Conservation (phyloP, 2,797 vertebrate species). For the Lutjanus argentimaculatus region DNA sequence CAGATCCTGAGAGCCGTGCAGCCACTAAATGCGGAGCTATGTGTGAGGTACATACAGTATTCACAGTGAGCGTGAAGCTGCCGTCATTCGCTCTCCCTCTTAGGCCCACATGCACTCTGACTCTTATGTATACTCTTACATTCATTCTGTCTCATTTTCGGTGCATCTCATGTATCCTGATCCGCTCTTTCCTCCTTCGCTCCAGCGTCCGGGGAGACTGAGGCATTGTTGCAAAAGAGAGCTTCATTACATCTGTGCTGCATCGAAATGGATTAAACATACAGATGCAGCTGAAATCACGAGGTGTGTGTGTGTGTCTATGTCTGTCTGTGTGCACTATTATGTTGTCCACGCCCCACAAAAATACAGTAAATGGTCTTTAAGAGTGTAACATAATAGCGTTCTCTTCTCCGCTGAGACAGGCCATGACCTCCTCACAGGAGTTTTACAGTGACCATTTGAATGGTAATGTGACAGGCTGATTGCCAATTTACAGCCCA, state of each 20-base stretch:
- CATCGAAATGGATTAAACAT: conserved; percentile 13
- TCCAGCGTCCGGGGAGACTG: background rate
- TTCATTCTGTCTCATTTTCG: conserved; percentile 40
- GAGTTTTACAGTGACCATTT: conserved; percentile 52
- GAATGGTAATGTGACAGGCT: conserved; percentile 69
- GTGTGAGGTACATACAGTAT: conserved; percentile 9
- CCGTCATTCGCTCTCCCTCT: conserved; percentile 22
- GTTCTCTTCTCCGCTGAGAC: conserved; percentile 27
- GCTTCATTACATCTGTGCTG: conserved; percentile 15
- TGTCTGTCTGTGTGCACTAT: background rate
- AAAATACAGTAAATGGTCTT: conserved; percentile 39
- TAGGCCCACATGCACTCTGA: conserved; percentile 12
- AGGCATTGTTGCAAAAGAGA: conserved; percentile 20
- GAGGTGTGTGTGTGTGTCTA: background rate
- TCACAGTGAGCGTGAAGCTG: conserved; percentile 5
- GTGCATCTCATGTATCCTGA: conserved; percentile 13
- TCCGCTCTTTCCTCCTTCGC: conserved; percentile 13
- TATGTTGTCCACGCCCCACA: conserved; percentile 7
- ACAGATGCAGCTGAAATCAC: background rate
- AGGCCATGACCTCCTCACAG: conserved; percentile 49
- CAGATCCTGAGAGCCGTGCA: conserved; percentile 36
- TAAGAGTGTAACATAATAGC: conserved; percentile 35
- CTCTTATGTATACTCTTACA: conserved; percentile 36
- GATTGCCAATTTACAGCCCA: conserved; percentile 73
- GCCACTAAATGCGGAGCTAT: conserved; percentile 22